Conservation (phyloP, 1,140 invertebrate genomes). For the Polypedilum vanderplanki region DNA sequence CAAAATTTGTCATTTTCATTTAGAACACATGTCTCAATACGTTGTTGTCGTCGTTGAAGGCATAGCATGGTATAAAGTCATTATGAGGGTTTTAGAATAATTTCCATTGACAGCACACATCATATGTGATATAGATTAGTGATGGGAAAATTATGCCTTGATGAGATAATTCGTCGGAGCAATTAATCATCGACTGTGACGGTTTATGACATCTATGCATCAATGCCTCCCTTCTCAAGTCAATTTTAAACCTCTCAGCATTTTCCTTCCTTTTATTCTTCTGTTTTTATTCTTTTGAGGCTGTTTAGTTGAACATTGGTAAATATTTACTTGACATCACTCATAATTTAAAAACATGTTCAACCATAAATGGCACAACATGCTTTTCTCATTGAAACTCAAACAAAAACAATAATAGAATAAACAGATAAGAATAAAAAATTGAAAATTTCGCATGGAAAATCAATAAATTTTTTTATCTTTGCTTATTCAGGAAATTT, state of each 20-base stretch:
- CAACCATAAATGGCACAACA: slow-evolving; percentile 12
- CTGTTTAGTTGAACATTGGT: no score
- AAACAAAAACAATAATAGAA: background rate
- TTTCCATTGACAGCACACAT: slow-evolving; percentile 6
- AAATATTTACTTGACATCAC: no score
- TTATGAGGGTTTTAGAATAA: slow-evolving; percentile 11
- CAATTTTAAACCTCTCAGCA: no score
- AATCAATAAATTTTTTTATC: slow-evolving; percentile 26
- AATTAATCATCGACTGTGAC: background rate
- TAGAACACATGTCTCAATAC: slow-evolving; percentile 12
- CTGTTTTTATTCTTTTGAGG: no score
- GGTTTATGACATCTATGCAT: background rate
- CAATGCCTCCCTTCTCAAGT: background rate
- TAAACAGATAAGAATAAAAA: background rate
- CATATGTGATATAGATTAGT: background rate
- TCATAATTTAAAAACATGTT: background rate
- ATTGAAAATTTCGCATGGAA: slow-evolving; percentile 21
- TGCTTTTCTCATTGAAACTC: background rate
- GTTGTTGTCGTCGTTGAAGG: background rate
- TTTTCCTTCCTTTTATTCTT: no score
- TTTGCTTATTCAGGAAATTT: background rate
- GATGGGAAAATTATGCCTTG: slow-evolving; percentile 3
- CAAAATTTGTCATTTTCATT: background rate
- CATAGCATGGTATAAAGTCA: background rate
- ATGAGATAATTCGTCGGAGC: slow-evolving; percentile 10